phyloP scores from a whole-genome alignment of 1,140 invertebrate genomes.

The Panulirus ornatus region DNA sequence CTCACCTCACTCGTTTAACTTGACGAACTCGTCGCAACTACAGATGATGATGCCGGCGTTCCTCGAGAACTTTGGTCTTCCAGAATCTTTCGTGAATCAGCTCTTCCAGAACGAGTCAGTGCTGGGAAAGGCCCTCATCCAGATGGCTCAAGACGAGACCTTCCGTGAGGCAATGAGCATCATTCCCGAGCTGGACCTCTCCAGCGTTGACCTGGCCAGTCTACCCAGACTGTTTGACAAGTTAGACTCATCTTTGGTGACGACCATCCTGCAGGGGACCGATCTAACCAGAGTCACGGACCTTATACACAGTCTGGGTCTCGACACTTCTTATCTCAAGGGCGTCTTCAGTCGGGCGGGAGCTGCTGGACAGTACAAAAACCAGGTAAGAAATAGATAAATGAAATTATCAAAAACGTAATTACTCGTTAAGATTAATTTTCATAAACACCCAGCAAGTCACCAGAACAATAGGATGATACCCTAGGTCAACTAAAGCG shows the following conservation, averaged over 20 bases:
- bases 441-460: too few species aligned
- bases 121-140: slow-evolving; percentile 9
- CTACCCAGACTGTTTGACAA: background rate
- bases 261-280: background rate
- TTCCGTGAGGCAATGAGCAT: background rate
- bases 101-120: slow-evolving; percentile 38
- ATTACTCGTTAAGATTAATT: too few species aligned
- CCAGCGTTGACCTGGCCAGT: background rate
- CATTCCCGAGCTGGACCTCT: background rate
- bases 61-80: slow-evolving; percentile 54
- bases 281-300: slow-evolving; percentile 28
- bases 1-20: background rate
- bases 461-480: too few species aligned
- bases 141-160: slow-evolving; percentile 21
- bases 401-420: too few species aligned
- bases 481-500: too few species aligned
- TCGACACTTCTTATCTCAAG: slow-evolving; percentile 36
- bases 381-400: background rate
- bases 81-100: slow-evolving; percentile 29
- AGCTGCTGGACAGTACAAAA: slow-evolving; percentile 26
- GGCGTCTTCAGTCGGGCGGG: slow-evolving; percentile 26
- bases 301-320: background rate
- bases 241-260: slow-evolving; percentile 21
- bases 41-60: slow-evolving; percentile 18
- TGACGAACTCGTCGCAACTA: background rate